phyloP scores from a whole-genome alignment of 2,113 vertebrate species.

The Columba janthina region DNA sequence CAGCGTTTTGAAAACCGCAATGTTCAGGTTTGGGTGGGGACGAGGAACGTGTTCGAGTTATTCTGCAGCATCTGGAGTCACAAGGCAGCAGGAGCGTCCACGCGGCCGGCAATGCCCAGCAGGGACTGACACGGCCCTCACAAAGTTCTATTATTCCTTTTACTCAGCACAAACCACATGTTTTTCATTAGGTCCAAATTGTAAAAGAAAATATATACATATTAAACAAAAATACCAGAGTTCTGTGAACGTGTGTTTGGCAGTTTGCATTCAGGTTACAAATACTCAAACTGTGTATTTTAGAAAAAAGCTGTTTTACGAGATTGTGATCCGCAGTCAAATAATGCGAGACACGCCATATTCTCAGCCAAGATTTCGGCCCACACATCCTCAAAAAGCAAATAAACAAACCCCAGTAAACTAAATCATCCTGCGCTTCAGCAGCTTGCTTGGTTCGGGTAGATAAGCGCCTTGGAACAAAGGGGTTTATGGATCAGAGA shows the following conservation, averaged over 20 bases:
- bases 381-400: background rate
- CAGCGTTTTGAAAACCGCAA: background rate
- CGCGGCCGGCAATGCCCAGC: background rate
- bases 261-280: constrained; percentile 24
- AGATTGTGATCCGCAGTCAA: background rate
- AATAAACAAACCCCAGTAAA: constrained; percentile 11
- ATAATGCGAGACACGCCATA: background rate
- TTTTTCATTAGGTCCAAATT: constrained; percentile 52
- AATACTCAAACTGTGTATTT: background rate
- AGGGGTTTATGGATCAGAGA: constrained; percentile 34
- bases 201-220: constrained; percentile 58
- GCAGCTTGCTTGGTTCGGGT: background rate
- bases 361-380: background rate
- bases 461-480: background rate
- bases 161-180: constrained; percentile 32
- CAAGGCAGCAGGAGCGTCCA: background rate
- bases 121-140: background rate
- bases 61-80: background rate
- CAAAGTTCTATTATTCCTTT: constrained; percentile 33
- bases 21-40: constrained; percentile 49
- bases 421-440: background rate
- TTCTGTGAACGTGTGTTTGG: background rate
- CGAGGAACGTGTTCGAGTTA: constrained; percentile 10
- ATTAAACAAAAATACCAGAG: constrained; percentile 46
- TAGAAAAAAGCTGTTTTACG: background rate